Conservation (phyloP, 2,113 vertebrate species). For the Microtus richardsoni region DNA sequence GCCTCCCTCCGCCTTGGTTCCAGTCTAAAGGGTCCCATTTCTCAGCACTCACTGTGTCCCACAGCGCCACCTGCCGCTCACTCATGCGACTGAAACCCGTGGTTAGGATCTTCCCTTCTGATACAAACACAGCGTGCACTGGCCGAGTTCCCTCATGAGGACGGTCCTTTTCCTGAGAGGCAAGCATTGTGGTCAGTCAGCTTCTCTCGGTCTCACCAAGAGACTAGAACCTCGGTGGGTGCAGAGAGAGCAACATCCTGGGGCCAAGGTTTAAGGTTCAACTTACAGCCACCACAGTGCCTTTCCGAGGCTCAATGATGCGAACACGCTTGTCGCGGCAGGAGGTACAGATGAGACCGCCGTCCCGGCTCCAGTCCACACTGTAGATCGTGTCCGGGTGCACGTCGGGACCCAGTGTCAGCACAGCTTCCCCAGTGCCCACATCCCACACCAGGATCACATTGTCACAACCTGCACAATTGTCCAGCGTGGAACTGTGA, state of each 20-base stretch:
- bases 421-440: slow-evolving; percentile 84
- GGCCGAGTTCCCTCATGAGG: slow-evolving; percentile 93
- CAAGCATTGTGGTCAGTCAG: not conserved
- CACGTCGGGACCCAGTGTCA: slow-evolving; percentile 88
- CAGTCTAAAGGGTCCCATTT: not conserved
- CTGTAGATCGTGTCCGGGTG: slow-evolving; percentile 94
- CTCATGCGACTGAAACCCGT: slow-evolving; percentile 96
- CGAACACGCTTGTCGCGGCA: slow-evolving; percentile 93
- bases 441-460: slow-evolving; percentile 94
- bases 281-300: slow-evolving; percentile 88
- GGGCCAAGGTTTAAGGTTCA: not conserved
- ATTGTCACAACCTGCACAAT: slow-evolving; percentile 91
- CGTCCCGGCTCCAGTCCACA: slow-evolving; percentile 92
- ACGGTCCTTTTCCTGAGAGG: slow-evolving; percentile 91
- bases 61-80: slow-evolving; percentile 95
- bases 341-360: slow-evolving; percentile 90
- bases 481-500: not conserved
- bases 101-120: slow-evolving; percentile 91
- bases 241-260: not conserved
- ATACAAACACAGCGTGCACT: slow-evolving; percentile 88
- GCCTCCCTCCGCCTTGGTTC: not conserved
- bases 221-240: not conserved
- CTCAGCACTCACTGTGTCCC: slow-evolving; percentile 89
- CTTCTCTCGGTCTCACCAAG: not conserved
- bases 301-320: slow-evolving; percentile 90